Conservation (phyloP, 2,113 vertebrate species). For the Vombatus ursinus region DNA sequence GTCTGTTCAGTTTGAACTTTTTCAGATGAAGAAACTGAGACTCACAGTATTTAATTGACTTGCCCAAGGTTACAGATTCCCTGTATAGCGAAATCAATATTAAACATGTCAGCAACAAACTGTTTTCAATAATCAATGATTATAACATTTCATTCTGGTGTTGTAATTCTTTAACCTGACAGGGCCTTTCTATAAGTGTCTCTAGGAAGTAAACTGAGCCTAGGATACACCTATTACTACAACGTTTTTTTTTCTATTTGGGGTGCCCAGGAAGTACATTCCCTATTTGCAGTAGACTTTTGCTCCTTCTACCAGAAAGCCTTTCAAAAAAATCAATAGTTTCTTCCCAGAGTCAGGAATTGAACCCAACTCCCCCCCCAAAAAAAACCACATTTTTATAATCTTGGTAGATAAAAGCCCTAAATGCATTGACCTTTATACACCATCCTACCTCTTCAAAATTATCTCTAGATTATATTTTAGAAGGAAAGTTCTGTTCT, state of each 20-base stretch:
- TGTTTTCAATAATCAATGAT: background rate
- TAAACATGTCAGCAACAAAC: fast-evolving
- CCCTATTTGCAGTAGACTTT: background rate
- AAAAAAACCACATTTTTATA: background rate
- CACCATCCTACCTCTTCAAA: background rate
- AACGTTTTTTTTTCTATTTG: background rate
- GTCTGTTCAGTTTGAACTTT: background rate
- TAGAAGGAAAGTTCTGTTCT: background rate
- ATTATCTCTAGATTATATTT: background rate
- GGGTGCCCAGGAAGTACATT: background rate
- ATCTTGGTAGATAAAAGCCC: background rate
- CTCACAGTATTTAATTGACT: background rate
- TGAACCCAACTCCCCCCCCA: background rate
- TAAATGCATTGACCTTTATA: background rate
- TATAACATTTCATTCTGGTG: background rate
- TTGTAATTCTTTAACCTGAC: background rate
- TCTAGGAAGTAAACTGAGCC: background rate
- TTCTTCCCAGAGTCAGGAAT: background rate
- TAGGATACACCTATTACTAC: background rate
- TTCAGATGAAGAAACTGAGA: background rate
- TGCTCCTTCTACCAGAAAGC: background rate
- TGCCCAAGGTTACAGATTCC: background rate
- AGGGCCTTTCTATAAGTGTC: background rate
- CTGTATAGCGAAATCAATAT: background rate
- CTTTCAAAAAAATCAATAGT: background rate